phyloP scores from a whole-genome alignment of 2,797 vertebrate species.

The Myotis daubentonii region DNA sequence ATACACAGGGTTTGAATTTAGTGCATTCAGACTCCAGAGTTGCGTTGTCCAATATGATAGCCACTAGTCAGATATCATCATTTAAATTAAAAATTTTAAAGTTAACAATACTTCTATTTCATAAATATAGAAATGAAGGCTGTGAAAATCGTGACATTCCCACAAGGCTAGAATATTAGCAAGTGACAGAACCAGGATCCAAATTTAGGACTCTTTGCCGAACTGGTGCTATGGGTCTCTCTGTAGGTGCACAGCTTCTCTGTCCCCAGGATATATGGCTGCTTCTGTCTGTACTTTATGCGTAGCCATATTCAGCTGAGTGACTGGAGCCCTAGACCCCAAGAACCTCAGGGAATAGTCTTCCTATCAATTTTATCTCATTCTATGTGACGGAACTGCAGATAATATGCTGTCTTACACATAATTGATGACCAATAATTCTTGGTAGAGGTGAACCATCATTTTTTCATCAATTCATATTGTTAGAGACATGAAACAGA shows the following conservation, averaged over 20 bases:
- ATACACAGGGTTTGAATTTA: background rate
- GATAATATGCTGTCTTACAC: background rate
- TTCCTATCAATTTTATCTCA: background rate
- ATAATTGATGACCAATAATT: background rate
- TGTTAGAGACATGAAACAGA: background rate
- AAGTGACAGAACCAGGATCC: background rate
- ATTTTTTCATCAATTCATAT: constrained; percentile 2
- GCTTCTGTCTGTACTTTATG: background rate
- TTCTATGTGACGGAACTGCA: background rate
- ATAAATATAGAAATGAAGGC: background rate
- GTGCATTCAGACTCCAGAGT: background rate
- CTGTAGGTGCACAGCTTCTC: background rate
- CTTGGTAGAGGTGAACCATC: background rate
- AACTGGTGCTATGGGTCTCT: background rate
- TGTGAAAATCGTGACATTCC: background rate
- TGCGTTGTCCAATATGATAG: background rate
- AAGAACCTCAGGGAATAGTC: background rate
- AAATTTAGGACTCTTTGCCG: background rate
- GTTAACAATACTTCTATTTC: background rate
- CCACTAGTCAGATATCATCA: background rate
- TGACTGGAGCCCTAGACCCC: background rate
- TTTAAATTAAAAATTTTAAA: constrained; percentile 1
- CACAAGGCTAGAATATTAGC: background rate
- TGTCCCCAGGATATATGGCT: background rate
- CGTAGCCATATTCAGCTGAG: background rate